These are phyloP conservation scores for Melanotus villosus DNA, from an alignment of 2,888 invertebrate species.

Conservation along the genomic window DNA sequence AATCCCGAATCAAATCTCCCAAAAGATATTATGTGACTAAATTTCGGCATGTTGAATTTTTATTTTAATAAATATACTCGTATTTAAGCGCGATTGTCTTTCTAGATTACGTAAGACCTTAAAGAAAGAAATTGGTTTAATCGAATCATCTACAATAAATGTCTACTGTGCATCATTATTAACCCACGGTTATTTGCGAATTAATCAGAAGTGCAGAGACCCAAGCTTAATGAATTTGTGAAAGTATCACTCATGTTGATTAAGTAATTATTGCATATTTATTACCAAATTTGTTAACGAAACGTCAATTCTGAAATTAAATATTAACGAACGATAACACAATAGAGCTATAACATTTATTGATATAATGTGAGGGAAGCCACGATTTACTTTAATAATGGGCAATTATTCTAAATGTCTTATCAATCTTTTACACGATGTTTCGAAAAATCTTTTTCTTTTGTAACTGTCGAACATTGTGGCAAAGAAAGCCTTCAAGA, in stretches of 20 bases:
- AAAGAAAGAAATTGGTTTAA: background rate
- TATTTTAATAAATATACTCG: too few relatives aligned
- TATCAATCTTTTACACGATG: background rate
- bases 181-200: conserved; percentile 12
- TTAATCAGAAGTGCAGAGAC: conserved; percentile 13
- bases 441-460: too few relatives aligned
- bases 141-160: background rate
- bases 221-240: background rate
- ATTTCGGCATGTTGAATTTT: too few relatives aligned
- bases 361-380: background rate
- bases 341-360: background rate
- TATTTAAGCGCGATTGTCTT: too few relatives aligned
- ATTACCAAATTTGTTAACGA: conserved; percentile 16
- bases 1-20: too few relatives aligned
- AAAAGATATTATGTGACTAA: too few relatives aligned
- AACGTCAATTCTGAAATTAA: background rate
- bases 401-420: conserved; percentile 10
- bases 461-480: too few relatives aligned
- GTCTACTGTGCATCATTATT: background rate
- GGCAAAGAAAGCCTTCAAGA: too few relatives aligned
- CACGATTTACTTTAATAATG: conserved; percentile 4
- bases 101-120: too few relatives aligned
- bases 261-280: conserved; percentile 23
- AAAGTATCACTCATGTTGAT: background rate
- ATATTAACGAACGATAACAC: background rate